Evolutionary conservation across 2,113 vertebrate species (phyloP).

Genomic region (Pituophis catenifer): DNA sequence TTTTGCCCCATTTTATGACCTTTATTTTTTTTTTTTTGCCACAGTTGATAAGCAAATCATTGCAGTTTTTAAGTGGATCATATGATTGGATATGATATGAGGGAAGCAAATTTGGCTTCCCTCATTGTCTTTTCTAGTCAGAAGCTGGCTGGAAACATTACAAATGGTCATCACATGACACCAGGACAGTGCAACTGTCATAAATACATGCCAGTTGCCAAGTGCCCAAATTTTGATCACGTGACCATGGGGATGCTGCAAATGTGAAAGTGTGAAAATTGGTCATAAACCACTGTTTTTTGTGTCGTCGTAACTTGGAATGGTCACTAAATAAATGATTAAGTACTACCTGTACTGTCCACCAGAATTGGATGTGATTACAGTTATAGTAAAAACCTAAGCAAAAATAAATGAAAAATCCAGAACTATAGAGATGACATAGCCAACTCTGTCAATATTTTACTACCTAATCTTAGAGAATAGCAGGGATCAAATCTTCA

Average conservation of each 20-base stretch:
- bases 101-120: neutral
- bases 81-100: no score
- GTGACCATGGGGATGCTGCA: neutral
- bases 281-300: neutral
- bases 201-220: neutral
- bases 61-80: neutral
- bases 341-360: neutral
- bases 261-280: neutral
- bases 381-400: neutral
- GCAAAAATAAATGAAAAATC: neutral
- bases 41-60: neutral
- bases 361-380: neutral
- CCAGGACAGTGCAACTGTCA: no score
- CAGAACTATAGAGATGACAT: neutral
- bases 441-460: neutral
- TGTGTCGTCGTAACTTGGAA: neutral
- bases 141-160: neutral
- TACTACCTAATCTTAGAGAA: neutral
- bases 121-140: neutral
- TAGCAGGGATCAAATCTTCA: neutral
- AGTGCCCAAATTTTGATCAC: neutral
- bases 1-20: neutral
- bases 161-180: neutral
- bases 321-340: neutral
- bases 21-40: neutral